Conservation (phyloP, 2,113 vertebrate genomes). For the Petrocephalus microphthalmus region DNA sequence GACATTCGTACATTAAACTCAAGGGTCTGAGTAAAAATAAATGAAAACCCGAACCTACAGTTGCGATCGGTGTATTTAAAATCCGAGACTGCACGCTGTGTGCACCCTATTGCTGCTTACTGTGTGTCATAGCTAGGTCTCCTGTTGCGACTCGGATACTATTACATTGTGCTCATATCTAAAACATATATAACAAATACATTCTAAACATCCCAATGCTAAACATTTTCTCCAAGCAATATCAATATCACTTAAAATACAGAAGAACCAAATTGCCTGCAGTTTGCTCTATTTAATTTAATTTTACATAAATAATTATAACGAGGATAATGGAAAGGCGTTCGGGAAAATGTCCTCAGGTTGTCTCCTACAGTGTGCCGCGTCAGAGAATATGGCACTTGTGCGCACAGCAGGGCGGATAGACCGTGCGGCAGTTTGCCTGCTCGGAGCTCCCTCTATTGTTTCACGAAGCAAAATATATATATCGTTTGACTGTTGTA, state of each 20-base stretch:
- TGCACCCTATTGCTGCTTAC: not conserved
- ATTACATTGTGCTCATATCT: not conserved
- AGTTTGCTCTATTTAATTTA: not conserved
- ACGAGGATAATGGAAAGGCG: not conserved
- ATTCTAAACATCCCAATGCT: not conserved
- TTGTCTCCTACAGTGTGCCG: not conserved
- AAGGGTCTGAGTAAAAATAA: not conserved
- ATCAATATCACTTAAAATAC: not conserved
- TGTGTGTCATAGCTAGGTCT: not conserved
- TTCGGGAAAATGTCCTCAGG: not conserved
- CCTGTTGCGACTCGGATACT: not conserved
- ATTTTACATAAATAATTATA: not conserved
- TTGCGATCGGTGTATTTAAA: not conserved
- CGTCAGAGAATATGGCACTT: not conserved
- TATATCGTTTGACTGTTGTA: not conserved
- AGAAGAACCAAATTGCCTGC: not conserved
- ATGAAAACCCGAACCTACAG: not conserved
- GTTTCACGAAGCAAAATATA: slow-evolving; percentile 20
- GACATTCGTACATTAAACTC: not conserved
- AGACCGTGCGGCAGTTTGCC: not conserved
- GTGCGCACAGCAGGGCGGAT: not conserved
- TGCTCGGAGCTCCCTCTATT: slow-evolving; percentile 47
- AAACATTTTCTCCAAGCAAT: not conserved
- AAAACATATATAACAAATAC: not conserved
- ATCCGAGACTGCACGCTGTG: not conserved